Percentiles rank a stretch among this genome's conserved stretches.
Conservation (phyloP, 2,888 invertebrate genomes). For the Caenorhabditis sp. region DNA sequence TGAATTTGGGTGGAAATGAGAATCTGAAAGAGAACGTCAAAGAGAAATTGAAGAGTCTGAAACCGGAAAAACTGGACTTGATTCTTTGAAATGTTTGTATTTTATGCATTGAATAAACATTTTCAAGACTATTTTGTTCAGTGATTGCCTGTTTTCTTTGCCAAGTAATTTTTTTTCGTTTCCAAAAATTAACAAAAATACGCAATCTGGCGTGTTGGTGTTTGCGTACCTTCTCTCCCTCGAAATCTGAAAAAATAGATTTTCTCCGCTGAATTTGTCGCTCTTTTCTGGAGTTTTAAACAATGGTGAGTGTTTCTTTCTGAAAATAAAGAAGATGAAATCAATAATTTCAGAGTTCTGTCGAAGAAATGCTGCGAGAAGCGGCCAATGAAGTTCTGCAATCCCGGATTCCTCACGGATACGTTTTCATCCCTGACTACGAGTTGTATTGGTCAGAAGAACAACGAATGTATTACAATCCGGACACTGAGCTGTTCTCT, state of each 20-base stretch:
- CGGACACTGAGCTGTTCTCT: slow-evolving; percentile 75
- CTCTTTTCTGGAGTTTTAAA: not conserved
- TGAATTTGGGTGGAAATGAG: slow-evolving; percentile 64
- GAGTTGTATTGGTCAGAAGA: slow-evolving; percentile 78
- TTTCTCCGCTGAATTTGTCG: not conserved
- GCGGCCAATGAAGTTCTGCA: slow-evolving; percentile 75
- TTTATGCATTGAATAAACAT: no score
- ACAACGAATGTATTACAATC: slow-evolving; percentile 78
- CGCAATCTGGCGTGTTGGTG: not conserved
- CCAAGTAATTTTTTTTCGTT: no score
- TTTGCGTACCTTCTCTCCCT: not conserved
- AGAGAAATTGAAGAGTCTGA: slow-evolving; percentile 29
- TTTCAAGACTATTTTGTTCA: no score
- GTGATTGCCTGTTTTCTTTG: no score
- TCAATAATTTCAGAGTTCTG: slow-evolving; percentile 45
- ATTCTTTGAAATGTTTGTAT: slow-evolving; percentile 23
- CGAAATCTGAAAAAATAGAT: not conserved
- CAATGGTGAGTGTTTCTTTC: slow-evolving; percentile 9
- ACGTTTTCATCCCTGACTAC: slow-evolving; percentile 75
- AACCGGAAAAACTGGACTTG: slow-evolving; percentile 57
- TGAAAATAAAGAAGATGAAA: not conserved
- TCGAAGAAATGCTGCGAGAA: slow-evolving; percentile 79
- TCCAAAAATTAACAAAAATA: no score
- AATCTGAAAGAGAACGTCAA: slow-evolving; percentile 62
- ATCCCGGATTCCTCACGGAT: slow-evolving; percentile 72